Percentiles rank a stretch among this genome's conserved stretches.
These are phyloP conservation scores for Episyrphus balteatus DNA, from an alignment of 1,140 invertebrate species.

Conservation along the genomic window DNA sequence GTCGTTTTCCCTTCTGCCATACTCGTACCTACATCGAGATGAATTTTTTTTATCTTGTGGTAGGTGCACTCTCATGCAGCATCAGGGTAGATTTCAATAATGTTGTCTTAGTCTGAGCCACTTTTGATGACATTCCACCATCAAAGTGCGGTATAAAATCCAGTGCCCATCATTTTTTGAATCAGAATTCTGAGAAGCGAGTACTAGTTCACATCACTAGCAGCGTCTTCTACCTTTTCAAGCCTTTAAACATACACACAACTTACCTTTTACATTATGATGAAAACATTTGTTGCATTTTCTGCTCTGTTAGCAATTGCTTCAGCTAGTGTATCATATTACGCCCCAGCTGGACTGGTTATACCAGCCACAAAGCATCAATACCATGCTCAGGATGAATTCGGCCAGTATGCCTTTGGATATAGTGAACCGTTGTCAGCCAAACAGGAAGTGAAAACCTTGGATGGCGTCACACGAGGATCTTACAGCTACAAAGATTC, in stretches of 20 bases:
- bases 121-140: too few species aligned
- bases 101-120: too few species aligned
- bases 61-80: too few species aligned
- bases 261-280: conserved; percentile 11
- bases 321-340: not conserved
- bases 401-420: conserved; percentile 55
- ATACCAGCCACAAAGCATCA: conserved; percentile 36
- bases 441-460: conserved; percentile 50
- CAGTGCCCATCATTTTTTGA: too few species aligned
- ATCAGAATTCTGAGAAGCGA: conserved; percentile 6
- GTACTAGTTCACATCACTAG: conserved; percentile 4
- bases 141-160: too few species aligned
- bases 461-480: conserved; percentile 53
- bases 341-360: conserved; percentile 6
- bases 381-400: conserved; percentile 50
- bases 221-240: not conserved
- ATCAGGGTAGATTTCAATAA: too few species aligned
- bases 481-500: conserved; percentile 54
- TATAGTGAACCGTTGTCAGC: conserved; percentile 50
- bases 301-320: not conserved
- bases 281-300: conserved; percentile 17
- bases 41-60: too few species aligned
- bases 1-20: too few species aligned
- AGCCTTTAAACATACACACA: not conserved
- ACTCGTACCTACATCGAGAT: too few species aligned